Evolutionary conservation across 2,113 vertebrate genomes (phyloP).

Genomic region (Dipodomys stephensi): DNA sequence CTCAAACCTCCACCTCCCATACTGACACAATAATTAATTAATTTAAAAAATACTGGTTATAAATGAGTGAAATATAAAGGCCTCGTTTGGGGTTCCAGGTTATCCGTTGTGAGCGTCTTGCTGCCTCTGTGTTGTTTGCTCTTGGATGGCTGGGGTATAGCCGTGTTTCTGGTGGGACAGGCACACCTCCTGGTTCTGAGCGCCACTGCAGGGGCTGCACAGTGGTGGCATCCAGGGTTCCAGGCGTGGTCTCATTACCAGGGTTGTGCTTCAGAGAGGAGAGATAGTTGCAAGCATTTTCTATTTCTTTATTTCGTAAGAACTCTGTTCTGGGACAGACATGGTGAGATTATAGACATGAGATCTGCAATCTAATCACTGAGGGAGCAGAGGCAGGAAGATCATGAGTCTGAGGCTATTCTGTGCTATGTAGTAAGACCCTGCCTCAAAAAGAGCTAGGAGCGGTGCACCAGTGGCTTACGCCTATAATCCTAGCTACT

Average conservation of each 20-base stretch:
- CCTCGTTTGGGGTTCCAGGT: neutral
- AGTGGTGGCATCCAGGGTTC: neutral
- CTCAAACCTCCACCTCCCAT: too few species aligned
- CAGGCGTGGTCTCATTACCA: too few species aligned
- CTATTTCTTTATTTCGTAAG: neutral
- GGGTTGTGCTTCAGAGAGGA: fast-evolving
- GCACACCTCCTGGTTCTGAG: neutral
- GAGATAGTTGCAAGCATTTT: fast-evolving
- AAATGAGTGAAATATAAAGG: fast-evolving
- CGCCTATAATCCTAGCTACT: too few species aligned
- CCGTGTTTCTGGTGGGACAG: too few species aligned
- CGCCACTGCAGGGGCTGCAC: neutral
- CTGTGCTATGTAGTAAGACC: neutral
- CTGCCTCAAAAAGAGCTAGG: neutral
- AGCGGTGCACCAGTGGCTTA: too few species aligned
- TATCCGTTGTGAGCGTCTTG: neutral
- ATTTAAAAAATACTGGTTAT: too few species aligned
- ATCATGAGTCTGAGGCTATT: neutral
- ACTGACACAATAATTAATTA: too few species aligned
- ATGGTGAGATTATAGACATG: neutral
- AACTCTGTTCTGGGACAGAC: neutral
- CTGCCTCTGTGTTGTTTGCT: neutral
- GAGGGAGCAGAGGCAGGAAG: neutral
- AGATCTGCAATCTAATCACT: too few species aligned
- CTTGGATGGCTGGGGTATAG: fast-evolving